These are phyloP conservation scores for Malacoraja senta DNA, from an alignment of 2,797 vertebrate species.

Conservation along the genomic window DNA sequence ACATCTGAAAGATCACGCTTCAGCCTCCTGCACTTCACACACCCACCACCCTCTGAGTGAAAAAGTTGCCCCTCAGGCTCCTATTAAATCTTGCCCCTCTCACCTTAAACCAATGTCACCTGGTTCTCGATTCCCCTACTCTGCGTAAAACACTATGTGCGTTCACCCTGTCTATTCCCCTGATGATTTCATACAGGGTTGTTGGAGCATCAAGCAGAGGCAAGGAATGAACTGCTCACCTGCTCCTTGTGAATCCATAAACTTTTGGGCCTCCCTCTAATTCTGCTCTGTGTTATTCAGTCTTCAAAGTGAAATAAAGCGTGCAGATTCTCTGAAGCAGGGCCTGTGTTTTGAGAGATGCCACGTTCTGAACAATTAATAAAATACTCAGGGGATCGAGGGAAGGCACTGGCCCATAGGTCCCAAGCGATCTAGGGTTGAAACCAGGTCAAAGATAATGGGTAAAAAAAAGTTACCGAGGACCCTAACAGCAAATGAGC, in stretches of 20 bases:
- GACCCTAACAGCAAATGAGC: background rate
- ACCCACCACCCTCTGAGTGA: too few species aligned
- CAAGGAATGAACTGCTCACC: background rate
- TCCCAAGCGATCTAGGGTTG: background rate
- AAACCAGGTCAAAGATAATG: background rate
- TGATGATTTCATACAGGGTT: background rate
- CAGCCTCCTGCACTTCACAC: too few species aligned
- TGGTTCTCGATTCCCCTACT: too few species aligned
- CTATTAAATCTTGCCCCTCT: too few species aligned
- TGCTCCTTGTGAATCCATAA: background rate
- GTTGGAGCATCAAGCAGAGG: background rate
- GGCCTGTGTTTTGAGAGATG: background rate
- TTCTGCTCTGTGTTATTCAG: background rate
- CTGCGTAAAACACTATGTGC: too few species aligned
- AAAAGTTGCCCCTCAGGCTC: too few species aligned
- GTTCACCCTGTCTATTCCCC: too few species aligned
- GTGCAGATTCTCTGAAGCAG: background rate
- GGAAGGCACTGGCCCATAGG: background rate
- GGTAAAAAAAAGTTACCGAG: background rate
- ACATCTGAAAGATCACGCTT: too few species aligned
- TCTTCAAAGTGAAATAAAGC: background rate
- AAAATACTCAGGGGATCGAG: background rate
- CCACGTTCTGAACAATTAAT: background rate
- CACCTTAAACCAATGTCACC: too few species aligned
- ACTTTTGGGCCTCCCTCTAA: background rate